Conservation (phyloP, 2,888 invertebrate species). For the Teinopalpus imperialis region DNA sequence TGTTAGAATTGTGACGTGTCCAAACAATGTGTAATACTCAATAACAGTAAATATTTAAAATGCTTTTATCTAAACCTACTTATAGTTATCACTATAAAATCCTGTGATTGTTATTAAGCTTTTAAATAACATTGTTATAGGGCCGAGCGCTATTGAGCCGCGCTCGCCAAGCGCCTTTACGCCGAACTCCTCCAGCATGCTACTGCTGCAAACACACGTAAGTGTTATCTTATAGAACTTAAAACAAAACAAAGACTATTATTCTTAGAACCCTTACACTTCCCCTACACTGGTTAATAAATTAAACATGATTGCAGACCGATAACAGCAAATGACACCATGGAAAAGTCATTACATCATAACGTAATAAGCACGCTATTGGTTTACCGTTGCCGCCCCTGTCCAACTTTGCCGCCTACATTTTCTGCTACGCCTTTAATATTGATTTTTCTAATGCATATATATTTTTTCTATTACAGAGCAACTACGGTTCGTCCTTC, state of each 20-base stretch:
- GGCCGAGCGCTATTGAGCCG: constrained; percentile 80
- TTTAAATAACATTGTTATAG: constrained; percentile 55
- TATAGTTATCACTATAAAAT: not conserved
- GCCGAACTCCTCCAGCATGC: constrained; percentile 91
- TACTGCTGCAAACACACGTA: constrained; percentile 96
- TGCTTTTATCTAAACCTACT: constrained; percentile 5
- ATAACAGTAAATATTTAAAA: constrained; percentile 27
- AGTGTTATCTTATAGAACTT: constrained; percentile 60
- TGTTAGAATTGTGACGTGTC: constrained; percentile 22
- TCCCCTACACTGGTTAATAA: constrained; percentile 13
- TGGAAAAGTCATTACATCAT: constrained; percentile 33
- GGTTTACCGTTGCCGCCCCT: constrained; percentile 64
- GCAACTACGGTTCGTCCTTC: constrained; percentile 90
- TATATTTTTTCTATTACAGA: constrained; percentile 81
- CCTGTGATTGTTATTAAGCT: not conserved
- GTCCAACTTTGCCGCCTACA: constrained; percentile 62
- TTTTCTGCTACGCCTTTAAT: constrained; percentile 60
- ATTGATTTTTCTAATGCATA: constrained; percentile 33
- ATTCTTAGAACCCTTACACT: no score
- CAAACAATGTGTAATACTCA: constrained; percentile 3
- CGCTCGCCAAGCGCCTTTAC: constrained; percentile 81
- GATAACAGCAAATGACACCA: constrained; percentile 36
- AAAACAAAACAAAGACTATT: not conserved
- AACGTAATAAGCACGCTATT: constrained; percentile 53
- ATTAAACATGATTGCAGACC: constrained; percentile 40